Evolutionary conservation across 2,888 invertebrate species (phyloP), one percentile per base, ranked within the genome.

Genomic region (Netelia fuscicornis): DNA sequence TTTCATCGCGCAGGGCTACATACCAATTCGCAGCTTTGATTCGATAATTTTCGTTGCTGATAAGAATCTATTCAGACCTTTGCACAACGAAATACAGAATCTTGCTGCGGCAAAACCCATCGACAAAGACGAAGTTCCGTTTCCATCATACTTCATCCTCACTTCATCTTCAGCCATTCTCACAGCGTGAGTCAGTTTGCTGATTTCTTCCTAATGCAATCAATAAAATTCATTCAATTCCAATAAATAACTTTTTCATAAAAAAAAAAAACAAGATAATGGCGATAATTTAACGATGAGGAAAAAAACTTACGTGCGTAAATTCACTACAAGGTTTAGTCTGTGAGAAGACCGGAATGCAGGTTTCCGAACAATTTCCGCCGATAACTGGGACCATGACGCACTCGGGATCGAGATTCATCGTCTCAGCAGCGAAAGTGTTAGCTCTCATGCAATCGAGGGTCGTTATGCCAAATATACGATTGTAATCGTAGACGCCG

Each of bases 271-370:
- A 65, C 2, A 30, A 37, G 1, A 37, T 6, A 37, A 37, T 37
- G 0, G 6, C 5, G 37, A 37, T 6, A 37, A 37, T 37, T 37
- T 37, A 6, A 37, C 0, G 37, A 56, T 17, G 54, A 54, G 58
- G 13, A n/a, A 20, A 37, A 17, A 11, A 62, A 87, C 88, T 86
- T 25, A 91, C 91, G 0, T 89, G 83, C 0, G 94, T 94, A n/a
- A 95, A 92, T 56, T 93, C 91, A 71, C 93, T 91, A 54, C 92
- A 88, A 0, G 97, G 97, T 81, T 94, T 95, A 3, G 96, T 95
- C 90, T 96, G 96, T 0, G 97, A 97, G 81, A 97, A 95, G 20
- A 98, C 94, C 0, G 98, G 98, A 25, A 98, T 95, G 86, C 96
- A 96, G 1, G 97, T 97, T 85, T 95, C 95, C 13, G 96, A 95